Evolutionary conservation across 2,113 vertebrate genomes (phyloP), one percentile per base, ranked within the genome.

Genomic region (Eptatretus burgeri): DNA sequence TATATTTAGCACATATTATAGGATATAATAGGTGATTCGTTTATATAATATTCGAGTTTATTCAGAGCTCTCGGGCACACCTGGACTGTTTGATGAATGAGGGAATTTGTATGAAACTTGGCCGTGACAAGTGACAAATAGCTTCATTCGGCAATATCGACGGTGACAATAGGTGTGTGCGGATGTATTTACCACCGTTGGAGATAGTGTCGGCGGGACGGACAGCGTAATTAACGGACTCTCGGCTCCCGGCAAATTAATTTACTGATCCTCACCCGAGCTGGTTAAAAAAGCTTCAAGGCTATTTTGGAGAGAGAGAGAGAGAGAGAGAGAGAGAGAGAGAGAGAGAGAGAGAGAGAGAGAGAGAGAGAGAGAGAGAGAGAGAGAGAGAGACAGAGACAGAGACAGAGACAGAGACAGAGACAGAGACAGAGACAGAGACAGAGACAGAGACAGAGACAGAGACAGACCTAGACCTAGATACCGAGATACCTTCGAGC

Each of bases 211-310:
- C 56, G n/a, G n/a, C 56, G 56, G n/a, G 56, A 60, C 56, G 56
- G 56, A 60, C 56, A 60, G 56, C 56, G n/a, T 60, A 60, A 60
- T 60, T 60, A 60, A 60, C 56, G 56, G 56, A 60, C 56, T 20
- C 56, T 20, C n/a, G 56, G 9, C 56, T 41, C 27, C 27, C 56
- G n/a, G 56, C 56, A 60, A 60, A 60, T 60, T 60, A 60, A 60
- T 60, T 60, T 20, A 60, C 56, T 60, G 9, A 10, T 20, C 20
- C 53, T 19, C 16, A 63, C 27, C 13, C 10, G 17, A 20, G 16
- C 63, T 9, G 50, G 9, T 49, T 10, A n/a, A 41, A 20, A 2
- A 7, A 27, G 12, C 9, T 16, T 16, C 12, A 17, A 64, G 19
- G 27, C 27, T 41, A 41, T 12, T 14, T 1, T 2, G 51, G 13